phyloP scores from a whole-genome alignment of 1,140 invertebrate genomes.

The Eueides isabella region DNA sequence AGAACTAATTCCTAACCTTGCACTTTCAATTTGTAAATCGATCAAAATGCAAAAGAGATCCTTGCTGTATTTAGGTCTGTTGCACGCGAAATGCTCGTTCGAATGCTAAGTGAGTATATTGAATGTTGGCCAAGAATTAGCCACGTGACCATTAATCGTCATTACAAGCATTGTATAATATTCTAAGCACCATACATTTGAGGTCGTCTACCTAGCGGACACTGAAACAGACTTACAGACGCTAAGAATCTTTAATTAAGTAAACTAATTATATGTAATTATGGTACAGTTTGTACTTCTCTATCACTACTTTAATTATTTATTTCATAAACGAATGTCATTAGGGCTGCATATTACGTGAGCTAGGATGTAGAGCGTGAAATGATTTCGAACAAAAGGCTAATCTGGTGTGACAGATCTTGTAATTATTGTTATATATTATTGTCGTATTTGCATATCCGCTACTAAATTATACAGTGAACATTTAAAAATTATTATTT shows the following conservation, averaged over 20 bases:
- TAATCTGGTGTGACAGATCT: conserved; percentile 56
- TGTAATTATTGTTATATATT: conserved; percentile 35
- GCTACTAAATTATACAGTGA: conserved; percentile 1
- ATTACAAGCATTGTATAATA: conserved; percentile 65
- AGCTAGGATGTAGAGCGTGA: conserved; percentile 70
- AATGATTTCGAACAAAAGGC: conserved; percentile 66
- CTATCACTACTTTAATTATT: conserved; percentile 22
- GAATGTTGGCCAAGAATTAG: conserved; percentile 63
- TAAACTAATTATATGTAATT: conserved; percentile 20
- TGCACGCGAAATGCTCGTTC: conserved; percentile 52
- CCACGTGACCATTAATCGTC: conserved; percentile 58
- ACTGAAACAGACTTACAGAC: conserved; percentile 57
- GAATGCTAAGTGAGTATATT: conserved; percentile 69
- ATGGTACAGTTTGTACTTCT: conserved; percentile 10
- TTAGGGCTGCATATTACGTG: conserved; percentile 49
- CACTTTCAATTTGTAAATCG: conserved; percentile 45
- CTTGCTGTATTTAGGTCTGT: conserved; percentile 61
- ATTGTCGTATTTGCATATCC: conserved; percentile 36
- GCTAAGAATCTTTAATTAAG: conserved; percentile 34
- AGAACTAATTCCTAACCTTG: conserved; percentile 34
- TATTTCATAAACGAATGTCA: conserved; percentile 57
- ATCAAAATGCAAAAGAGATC: conserved; percentile 58
- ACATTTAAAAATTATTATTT: not conserved
- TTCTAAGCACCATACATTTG: conserved; percentile 51
- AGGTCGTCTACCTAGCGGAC: conserved; percentile 62